Evolutionary conservation across 2,113 vertebrate species (phyloP).

Genomic region (Platycercus adscitus): DNA sequence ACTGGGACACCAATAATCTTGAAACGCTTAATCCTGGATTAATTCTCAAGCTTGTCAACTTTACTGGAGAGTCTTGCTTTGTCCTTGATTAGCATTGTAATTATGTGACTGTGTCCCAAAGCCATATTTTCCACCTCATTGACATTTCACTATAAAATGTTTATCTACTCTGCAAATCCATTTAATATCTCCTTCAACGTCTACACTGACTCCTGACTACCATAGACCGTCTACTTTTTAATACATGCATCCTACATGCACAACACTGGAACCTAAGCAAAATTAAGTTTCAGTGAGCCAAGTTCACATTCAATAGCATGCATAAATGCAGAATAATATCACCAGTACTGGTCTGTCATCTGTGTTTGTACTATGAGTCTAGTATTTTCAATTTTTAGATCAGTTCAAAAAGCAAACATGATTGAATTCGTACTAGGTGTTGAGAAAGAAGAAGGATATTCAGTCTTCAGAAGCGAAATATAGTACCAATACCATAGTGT

Average conservation of each 20-base stretch:
- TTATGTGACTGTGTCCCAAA: slow-evolving; percentile 19
- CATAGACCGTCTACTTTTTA: not conserved
- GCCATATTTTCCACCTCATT: slow-evolving; percentile 15
- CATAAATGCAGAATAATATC: not conserved
- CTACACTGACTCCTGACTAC: not conserved
- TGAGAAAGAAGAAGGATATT: not conserved
- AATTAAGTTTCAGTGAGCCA: not conserved
- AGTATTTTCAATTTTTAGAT: not conserved
- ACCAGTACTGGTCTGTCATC: not conserved
- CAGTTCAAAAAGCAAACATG: not conserved
- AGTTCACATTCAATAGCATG: not conserved
- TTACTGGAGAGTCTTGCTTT: slow-evolving; percentile 16
- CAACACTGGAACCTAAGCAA: not conserved
- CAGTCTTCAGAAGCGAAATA: not conserved
- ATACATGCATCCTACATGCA: not conserved
- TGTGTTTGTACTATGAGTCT: not conserved
- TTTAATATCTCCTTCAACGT: not conserved
- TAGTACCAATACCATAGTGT: not conserved
- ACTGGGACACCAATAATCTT: slow-evolving; percentile 37
- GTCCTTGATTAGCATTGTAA: slow-evolving; percentile 50
- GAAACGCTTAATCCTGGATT: slow-evolving; percentile 62
- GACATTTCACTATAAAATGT: not conserved
- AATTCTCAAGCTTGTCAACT: slow-evolving; percentile 54
- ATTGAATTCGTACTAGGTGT: not conserved
- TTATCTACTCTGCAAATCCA: not conserved